phyloP scores from a whole-genome alignment of 2,113 vertebrate species.

The Otis tarda region DNA sequence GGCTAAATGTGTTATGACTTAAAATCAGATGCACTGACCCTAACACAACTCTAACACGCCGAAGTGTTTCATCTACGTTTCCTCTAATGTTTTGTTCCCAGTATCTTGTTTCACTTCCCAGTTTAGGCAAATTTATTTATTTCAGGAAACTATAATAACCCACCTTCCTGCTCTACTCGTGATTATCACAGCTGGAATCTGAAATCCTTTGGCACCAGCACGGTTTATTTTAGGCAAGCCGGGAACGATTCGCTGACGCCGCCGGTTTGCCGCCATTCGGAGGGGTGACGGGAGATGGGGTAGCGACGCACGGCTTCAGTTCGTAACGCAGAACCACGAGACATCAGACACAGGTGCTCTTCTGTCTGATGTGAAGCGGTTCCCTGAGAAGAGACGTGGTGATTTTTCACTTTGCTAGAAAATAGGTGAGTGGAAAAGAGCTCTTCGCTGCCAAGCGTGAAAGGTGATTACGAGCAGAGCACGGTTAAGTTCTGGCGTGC shows the following conservation, averaged over 20 bases:
- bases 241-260: background rate
- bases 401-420: background rate
- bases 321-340: background rate
- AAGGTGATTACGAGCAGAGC: background rate
- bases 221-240: background rate
- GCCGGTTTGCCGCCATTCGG: background rate
- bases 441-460: background rate
- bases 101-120: background rate
- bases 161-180: constrained; percentile 11
- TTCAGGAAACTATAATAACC: constrained; percentile 58
- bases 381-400: background rate
- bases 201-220: background rate
- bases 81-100: background rate
- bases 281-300: background rate
- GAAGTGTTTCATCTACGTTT: background rate
- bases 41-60: background rate
- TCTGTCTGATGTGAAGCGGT: background rate
- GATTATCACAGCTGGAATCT: constrained; percentile 21
- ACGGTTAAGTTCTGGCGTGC: background rate
- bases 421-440: background rate
- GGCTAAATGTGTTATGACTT: background rate
- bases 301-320: background rate
- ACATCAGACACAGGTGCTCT: background rate
- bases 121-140: background rate
- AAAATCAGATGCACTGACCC: background rate